phyloP scores from a whole-genome alignment of 2,113 vertebrate species.

The Tupaia chinensis region DNA sequence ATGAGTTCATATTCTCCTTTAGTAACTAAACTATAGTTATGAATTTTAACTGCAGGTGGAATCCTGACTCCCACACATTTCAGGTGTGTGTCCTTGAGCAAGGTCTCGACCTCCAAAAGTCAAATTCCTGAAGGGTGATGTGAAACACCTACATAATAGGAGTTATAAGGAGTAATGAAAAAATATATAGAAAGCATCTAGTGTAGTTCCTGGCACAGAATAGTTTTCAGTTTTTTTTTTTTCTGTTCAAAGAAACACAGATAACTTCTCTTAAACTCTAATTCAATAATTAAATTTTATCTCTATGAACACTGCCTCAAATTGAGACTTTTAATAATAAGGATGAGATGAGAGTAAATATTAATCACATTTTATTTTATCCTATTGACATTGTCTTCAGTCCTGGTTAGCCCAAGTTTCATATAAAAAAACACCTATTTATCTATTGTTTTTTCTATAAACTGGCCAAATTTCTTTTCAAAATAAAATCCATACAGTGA shows the following conservation, averaged over 20 bases:
- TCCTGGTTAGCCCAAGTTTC: not conserved
- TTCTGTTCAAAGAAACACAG: not conserved
- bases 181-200: not conserved
- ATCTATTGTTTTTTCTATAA: not conserved
- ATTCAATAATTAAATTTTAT: not conserved
- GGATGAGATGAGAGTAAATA: not conserved
- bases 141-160: not conserved
- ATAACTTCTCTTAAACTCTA: not conserved
- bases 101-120: not conserved
- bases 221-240: not conserved
- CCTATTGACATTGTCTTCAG: not conserved
- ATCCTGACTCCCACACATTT: not conserved
- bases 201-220: not conserved
- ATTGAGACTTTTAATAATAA: not conserved
- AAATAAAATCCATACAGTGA: not conserved
- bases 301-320: not conserved
- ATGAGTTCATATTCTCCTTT: not conserved
- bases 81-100: not conserved
- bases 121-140: not conserved
- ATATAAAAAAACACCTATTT: not conserved
- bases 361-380: not conserved
- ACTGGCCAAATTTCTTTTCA: not conserved
- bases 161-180: not conserved
- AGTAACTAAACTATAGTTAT: not conserved
- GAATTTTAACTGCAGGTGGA: not conserved